These are phyloP conservation scores for Silurus glanis DNA, from an alignment of 2,113 vertebrate genomes.

Conservation along the genomic window DNA sequence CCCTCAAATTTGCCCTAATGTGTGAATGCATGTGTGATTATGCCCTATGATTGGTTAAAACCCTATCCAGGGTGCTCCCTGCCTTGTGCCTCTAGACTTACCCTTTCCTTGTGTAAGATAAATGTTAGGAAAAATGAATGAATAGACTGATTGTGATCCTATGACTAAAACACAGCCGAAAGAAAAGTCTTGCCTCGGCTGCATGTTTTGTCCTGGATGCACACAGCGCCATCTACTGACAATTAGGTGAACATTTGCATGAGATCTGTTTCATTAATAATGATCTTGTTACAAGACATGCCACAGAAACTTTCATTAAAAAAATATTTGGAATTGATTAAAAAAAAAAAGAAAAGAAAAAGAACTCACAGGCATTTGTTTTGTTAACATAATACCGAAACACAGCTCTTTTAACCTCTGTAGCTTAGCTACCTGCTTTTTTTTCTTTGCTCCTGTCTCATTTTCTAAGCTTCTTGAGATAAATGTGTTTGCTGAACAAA, in stretches of 20 bases:
- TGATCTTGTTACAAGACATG: neutral
- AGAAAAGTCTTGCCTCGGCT: neutral
- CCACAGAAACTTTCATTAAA: neutral
- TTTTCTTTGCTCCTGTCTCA: neutral
- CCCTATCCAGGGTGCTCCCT: too few relatives aligned
- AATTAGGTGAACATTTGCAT: neutral
- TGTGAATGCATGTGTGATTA: too few relatives aligned
- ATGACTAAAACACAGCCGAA: neutral
- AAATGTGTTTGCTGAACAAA: neutral
- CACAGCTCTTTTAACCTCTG: neutral
- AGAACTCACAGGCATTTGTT: neutral
- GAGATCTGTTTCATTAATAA: neutral
- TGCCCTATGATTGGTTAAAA: too few relatives aligned
- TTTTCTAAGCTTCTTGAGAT: neutral
- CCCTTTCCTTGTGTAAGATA: too few relatives aligned
- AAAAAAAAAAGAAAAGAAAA: neutral
- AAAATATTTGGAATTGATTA: neutral
- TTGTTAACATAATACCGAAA: neutral
- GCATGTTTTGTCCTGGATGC: neutral
- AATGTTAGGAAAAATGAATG: too few relatives aligned
- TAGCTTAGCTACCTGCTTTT: neutral
- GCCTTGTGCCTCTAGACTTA: too few relatives aligned
- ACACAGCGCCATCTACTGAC: conserved; percentile 43
- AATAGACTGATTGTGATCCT: neutral
- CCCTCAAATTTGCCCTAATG: too few relatives aligned